Evolutionary conservation across 2,888 invertebrate species (phyloP).

Genomic region (Hyalella azteca): DNA sequence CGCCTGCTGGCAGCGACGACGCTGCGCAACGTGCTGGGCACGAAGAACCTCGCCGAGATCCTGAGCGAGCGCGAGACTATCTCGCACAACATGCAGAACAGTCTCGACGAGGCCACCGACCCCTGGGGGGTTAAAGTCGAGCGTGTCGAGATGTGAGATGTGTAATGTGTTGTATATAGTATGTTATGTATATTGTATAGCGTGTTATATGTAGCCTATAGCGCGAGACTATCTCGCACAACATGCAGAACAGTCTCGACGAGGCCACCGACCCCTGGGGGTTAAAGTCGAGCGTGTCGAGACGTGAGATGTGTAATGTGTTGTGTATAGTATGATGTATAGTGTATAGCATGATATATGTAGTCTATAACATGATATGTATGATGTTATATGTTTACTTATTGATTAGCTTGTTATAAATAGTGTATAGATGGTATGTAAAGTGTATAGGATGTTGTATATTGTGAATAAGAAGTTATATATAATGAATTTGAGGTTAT

Average conservation of each 20-base stretch:
- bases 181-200: no score
- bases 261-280: constrained; percentile 64
- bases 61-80: constrained; percentile 90
- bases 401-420: no score
- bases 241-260: constrained; percentile 64
- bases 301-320: constrained; percentile 60
- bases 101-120: constrained; percentile 63
- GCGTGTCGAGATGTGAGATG: constrained; percentile 64
- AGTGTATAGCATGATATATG: no score
- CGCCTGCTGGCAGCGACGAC: constrained; percentile 83
- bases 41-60: constrained; percentile 87
- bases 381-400: no score
- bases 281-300: constrained; percentile 66
- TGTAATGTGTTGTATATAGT: no score
- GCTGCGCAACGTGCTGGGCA: constrained; percentile 87
- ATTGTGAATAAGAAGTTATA: no score
- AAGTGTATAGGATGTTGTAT: no score
- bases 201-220: no score
- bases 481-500: no score
- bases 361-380: no score
- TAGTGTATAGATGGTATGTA: no score
- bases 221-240: constrained; percentile 75
- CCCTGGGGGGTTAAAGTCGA: constrained; percentile 65
- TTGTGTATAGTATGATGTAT: no score
- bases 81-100: constrained; percentile 64